A percentile compares a stretch with the other conserved stretches of the same genome.
These are phyloP conservation scores for Sus cebifrons DNA, from an alignment of 2,797 vertebrate species.

Conservation along the genomic window DNA sequence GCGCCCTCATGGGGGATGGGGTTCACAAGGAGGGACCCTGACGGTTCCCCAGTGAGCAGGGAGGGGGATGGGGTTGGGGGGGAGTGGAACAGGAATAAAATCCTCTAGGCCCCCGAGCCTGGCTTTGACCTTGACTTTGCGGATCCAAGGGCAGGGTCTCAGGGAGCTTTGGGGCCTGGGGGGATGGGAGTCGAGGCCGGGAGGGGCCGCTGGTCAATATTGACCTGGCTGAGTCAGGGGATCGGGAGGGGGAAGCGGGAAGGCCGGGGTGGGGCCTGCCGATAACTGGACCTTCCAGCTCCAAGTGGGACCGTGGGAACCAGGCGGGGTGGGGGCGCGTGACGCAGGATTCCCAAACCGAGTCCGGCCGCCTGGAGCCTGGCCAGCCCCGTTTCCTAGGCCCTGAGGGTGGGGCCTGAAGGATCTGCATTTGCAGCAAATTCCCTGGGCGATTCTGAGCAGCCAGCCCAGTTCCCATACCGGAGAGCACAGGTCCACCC, in stretches of 20 bases:
- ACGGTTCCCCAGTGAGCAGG: neutral
- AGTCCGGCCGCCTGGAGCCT: neutral
- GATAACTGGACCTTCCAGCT: conserved; percentile 9
- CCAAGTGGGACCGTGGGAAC: neutral
- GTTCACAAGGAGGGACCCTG: conserved; percentile 87
- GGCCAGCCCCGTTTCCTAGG: neutral
- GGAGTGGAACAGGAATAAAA: conserved; percentile 84
- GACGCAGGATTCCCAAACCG: neutral
- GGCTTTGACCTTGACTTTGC: conserved; percentile 89
- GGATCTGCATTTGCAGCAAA: conserved; percentile 24
- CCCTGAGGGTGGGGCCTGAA: neutral
- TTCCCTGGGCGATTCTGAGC: neutral
- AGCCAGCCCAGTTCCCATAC: neutral
- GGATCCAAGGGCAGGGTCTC: conserved; percentile 83
- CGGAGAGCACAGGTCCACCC: neutral
- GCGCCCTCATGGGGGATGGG: neutral
- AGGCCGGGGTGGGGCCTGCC: neutral
- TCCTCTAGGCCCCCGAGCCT: conserved; percentile 84
- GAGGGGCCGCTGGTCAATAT: conserved; percentile 33
- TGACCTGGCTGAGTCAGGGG: conserved; percentile 68
- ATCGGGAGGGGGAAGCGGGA: conserved; percentile 40
- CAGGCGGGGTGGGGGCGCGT: neutral
- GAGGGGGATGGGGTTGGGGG: conserved; percentile 76
- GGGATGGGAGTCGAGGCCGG: conserved; percentile 30
- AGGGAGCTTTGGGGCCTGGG: neutral